phyloP scores from a whole-genome alignment of 53 echinoderm and acorn worm species.

The Temnopleurus reevesii region DNA sequence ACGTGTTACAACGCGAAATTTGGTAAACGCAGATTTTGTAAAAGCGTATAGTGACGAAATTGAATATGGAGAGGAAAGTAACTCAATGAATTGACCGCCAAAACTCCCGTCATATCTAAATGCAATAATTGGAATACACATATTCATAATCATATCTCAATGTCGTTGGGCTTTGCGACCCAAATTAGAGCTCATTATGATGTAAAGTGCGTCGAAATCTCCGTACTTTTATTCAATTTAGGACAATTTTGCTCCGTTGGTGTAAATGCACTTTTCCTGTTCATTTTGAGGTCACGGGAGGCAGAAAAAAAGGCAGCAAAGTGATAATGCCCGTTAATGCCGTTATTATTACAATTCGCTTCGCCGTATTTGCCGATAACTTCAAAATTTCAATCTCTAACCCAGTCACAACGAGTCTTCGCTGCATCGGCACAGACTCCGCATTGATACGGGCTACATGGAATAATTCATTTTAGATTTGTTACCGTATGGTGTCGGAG shows the following conservation, averaged over 20 bases:
- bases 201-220: constrained; percentile 40
- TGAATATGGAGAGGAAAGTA: neutral
- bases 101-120: neutral
- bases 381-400: constrained; percentile 1
- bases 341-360: constrained; percentile 40
- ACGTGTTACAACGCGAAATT: no score
- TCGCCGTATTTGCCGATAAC: neutral
- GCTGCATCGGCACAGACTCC: no score
- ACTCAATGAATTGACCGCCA: neutral
- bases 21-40: no score
- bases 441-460: no score
- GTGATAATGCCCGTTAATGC: constrained; percentile 55
- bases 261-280: constrained; percentile 59
- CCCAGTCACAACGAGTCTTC: no score
- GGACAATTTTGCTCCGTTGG: neutral
- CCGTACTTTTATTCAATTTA: constrained; percentile 53
- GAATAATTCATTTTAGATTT: no score
- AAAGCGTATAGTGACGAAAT: neutral
- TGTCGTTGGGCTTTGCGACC: neutral
- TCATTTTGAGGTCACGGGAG: constrained; percentile 29
- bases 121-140: constrained; percentile 37
- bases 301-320: neutral
- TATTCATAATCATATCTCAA: constrained; percentile 29
- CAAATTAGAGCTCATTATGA: constrained; percentile 48
- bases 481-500: no score